Evolutionary conservation across 2,113 vertebrate species (phyloP).

Genomic region (Pomatorhinus ruficollis): DNA sequence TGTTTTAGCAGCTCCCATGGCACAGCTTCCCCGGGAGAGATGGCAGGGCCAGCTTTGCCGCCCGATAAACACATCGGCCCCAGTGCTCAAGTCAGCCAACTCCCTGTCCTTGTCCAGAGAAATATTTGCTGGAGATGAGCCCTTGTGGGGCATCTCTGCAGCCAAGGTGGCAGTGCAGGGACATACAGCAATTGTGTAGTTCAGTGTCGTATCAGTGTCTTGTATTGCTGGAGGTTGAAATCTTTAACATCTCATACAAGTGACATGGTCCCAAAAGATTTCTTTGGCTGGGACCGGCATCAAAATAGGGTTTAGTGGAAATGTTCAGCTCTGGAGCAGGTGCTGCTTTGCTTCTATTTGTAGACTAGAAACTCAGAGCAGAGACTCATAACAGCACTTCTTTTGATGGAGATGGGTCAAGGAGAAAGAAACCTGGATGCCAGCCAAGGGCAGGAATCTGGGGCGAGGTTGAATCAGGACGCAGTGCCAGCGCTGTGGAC

Average conservation of each 20-base stretch:
- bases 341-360: conserved; percentile 53
- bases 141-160: not conserved
- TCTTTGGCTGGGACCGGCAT: not conserved
- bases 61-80: not conserved
- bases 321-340: conserved; percentile 14
- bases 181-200: not conserved
- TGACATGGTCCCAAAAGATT: not conserved
- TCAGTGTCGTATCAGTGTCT: not conserved
- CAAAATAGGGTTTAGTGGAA: conserved; percentile 47
- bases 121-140: not conserved
- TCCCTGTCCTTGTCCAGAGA: not conserved
- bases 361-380: not conserved
- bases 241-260: not conserved
- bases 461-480: conserved; percentile 59
- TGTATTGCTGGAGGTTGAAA: not conserved
- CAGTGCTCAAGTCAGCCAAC: not conserved
- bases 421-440: conserved; percentile 57
- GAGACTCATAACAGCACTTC: not conserved
- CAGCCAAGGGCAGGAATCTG: conserved; percentile 43
- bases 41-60: not conserved
- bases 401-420: conserved; percentile 64
- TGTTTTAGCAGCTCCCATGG: conserved; percentile 48
- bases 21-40: not conserved
- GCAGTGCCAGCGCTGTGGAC: conserved; percentile 18
- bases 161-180: not conserved